Conservation (phyloP, 2,113 vertebrate genomes). For the Piprites chloris region DNA sequence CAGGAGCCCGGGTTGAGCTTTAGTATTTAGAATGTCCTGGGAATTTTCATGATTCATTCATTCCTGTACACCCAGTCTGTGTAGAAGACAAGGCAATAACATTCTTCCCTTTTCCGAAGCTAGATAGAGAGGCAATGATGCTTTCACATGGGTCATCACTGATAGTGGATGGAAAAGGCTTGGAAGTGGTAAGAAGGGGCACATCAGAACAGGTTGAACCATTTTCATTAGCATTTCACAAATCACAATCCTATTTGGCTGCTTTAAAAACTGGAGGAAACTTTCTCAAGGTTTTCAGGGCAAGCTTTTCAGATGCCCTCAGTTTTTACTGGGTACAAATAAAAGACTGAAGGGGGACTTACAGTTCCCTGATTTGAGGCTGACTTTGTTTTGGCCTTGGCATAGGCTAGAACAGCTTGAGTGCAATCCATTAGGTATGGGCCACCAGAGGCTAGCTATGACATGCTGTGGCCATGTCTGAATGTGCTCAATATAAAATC, state of each 20-base stretch:
- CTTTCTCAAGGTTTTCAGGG: not conserved
- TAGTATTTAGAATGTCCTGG: not conserved
- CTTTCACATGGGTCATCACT: not conserved
- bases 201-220: not conserved
- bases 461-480: not conserved
- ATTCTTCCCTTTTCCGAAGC: not conserved
- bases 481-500: not conserved
- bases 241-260: not conserved
- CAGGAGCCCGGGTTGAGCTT: not conserved
- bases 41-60: not conserved
- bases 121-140: rapidly evolving
- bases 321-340: not conserved
- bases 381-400: conserved; percentile 4
- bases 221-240: not conserved
- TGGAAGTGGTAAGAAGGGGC: not conserved
- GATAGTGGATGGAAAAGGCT: not conserved
- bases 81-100: not conserved
- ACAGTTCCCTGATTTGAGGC: not conserved
- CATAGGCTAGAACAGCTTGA: not conserved
- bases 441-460: not conserved
- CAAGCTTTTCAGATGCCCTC: not conserved
- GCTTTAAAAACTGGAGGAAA: not conserved
- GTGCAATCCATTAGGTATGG: not conserved
- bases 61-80: not conserved
- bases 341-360: not conserved